Percentiles rank a stretch among this genome's conserved stretches.
phyloP scores from a whole-genome alignment of 2,888 invertebrate species.

The Omphaloscelis lunosa region DNA sequence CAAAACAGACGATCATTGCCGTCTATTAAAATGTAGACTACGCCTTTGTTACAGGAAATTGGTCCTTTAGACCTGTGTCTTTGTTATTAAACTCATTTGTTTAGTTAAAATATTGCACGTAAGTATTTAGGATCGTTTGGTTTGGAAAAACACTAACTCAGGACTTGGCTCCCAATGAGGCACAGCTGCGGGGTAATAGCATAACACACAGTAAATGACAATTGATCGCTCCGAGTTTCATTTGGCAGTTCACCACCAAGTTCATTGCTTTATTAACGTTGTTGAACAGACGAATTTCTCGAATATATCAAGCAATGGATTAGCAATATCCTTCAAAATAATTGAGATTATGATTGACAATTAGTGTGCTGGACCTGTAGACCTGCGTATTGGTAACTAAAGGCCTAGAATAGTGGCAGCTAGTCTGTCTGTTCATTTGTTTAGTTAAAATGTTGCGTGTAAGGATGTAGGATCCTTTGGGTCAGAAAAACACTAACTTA shows the following conservation, averaged over 20 bases:
- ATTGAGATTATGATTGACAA: too few relatives aligned
- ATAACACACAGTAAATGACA: too few relatives aligned
- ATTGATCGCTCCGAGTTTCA: too few relatives aligned
- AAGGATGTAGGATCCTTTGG: background rate
- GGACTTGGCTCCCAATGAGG: background rate
- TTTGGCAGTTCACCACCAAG: too few relatives aligned
- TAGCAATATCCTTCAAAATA: too few relatives aligned
- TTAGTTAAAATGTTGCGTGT: background rate
- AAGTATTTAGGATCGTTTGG: background rate
- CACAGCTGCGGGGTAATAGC: background rate
- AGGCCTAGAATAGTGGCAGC: background rate
- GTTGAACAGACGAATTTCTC: too few relatives aligned
- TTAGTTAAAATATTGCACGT: background rate
- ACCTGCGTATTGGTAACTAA: background rate
- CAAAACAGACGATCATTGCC: conserved; percentile 8
- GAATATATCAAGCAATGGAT: too few relatives aligned
- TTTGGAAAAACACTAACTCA: background rate
- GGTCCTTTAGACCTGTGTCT: background rate
- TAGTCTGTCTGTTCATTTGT: background rate
- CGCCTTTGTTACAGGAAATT: conserved; percentile 7
- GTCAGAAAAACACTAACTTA: background rate
- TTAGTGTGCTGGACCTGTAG: background rate
- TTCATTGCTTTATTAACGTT: too few relatives aligned
- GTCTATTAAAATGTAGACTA: conserved; percentile 6
- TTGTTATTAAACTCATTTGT: background rate